Evolutionary conservation across 2,888 invertebrate species (phyloP).

Genomic region (Eristalinus aeneus): DNA sequence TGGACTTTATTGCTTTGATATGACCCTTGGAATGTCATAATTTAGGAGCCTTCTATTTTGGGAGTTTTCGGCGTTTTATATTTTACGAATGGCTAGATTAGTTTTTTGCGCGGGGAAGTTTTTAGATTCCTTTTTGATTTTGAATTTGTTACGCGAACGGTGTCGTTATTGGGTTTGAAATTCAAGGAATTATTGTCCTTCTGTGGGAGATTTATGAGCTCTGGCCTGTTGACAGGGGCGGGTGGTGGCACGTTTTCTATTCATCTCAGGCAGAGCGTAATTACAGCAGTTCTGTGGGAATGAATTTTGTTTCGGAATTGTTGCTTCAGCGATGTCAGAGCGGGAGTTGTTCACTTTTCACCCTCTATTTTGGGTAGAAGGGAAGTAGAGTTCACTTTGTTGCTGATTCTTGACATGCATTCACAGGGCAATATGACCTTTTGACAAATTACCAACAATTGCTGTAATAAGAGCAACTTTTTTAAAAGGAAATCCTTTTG

Average conservation of each 20-base stretch:
- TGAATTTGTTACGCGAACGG: conserved; percentile 27
- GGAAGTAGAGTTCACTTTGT: no score
- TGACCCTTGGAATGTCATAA: conserved; percentile 65
- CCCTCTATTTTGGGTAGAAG: no score
- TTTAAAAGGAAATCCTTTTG: no score
- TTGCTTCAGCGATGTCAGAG: background rate
- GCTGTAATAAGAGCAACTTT: no score
- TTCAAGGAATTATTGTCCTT: conserved; percentile 58
- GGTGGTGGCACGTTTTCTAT: conserved; percentile 12
- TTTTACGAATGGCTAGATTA: conserved; percentile 40
- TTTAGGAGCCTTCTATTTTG: conserved; percentile 46
- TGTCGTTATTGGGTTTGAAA: conserved; percentile 49
- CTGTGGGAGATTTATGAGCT: conserved; percentile 62
- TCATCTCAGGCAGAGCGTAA: background rate
- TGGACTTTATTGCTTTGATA: conserved; percentile 68
- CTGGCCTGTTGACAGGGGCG: background rate
- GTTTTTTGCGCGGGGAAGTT: conserved; percentile 23
- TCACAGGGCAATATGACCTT: no score
- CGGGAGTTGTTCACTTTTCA: background rate
- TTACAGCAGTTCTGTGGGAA: background rate
- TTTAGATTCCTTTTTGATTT: conserved; percentile 59
- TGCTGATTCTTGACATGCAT: no score
- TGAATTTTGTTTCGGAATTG: background rate
- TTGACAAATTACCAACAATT: no score
- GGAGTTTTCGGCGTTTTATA: conserved; percentile 42